Conservation (phyloP, 2,797 vertebrate genomes). For the Siniperca scherzeri region DNA sequence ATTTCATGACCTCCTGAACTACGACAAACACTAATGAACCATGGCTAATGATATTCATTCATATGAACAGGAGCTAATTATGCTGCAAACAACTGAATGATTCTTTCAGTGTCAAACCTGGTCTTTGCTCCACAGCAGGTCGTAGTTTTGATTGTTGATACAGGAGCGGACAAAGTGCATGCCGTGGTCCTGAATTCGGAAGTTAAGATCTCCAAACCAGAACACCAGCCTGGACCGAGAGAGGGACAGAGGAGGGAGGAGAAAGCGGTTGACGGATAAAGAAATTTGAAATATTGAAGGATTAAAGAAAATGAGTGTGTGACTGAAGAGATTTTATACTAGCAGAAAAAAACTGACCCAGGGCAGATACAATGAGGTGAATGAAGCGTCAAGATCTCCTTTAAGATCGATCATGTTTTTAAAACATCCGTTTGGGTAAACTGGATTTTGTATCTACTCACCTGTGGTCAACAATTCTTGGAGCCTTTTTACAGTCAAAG, state of each 20-base stretch:
- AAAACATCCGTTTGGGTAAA: neutral
- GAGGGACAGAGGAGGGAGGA: neutral
- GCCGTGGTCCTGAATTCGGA: conserved; percentile 94
- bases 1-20: neutral
- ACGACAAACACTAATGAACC: neutral
- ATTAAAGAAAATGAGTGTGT: neutral
- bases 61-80: neutral
- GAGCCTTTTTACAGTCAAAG: conserved; percentile 83
- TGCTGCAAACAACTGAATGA: neutral
- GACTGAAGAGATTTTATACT: neutral
- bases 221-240: conserved; percentile 88
- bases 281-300: neutral
- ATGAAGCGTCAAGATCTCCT: neutral
- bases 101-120: conserved; percentile 84
- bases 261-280: neutral
- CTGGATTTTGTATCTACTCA: conserved; percentile 72
- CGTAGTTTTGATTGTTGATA: conserved; percentile 87
- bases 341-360: neutral
- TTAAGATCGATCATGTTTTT: neutral
- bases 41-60: neutral
- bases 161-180: conserved; percentile 92
- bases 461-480: conserved; percentile 91
- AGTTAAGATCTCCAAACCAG: conserved; percentile 98
- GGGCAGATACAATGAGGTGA: neutral
- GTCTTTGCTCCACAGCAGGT: conserved; percentile 94